Conservation (phyloP, 35 echinoderm and acorn worm genomes). For the Apostichopus japonicus region DNA sequence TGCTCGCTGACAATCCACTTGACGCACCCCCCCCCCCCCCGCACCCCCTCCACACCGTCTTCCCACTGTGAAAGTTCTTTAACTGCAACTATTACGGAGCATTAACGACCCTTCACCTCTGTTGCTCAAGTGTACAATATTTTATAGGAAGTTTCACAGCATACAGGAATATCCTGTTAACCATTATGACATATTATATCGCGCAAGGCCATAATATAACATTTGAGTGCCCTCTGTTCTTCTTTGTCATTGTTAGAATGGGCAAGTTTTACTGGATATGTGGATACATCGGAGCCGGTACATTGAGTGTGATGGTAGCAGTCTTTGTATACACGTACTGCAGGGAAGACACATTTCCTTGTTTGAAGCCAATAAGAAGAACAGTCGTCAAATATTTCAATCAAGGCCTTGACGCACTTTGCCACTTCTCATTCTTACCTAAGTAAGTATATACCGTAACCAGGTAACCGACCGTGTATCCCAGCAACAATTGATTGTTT, state of each 20-base stretch:
- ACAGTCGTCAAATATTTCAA: slow-evolving; percentile 38
- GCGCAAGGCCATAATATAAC: too few species aligned
- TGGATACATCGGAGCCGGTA: slow-evolving; percentile 34
- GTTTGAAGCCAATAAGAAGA: slow-evolving; percentile 68
- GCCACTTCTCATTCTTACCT: slow-evolving; percentile 75
- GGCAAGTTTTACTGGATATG: slow-evolving; percentile 11
- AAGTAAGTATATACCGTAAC: slow-evolving; percentile 65
- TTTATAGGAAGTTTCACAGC: too few species aligned
- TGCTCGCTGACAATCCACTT: too few species aligned
- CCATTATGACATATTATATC: too few species aligned
- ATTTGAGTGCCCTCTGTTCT: not conserved
- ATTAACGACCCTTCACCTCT: too few species aligned
- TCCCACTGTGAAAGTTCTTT: too few species aligned
- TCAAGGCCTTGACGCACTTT: slow-evolving; percentile 61
- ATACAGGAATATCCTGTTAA: too few species aligned
- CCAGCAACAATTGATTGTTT: not conserved
- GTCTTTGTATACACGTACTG: slow-evolving; percentile 82
- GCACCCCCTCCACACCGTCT: too few species aligned
- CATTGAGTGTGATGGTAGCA: slow-evolving; percentile 40
- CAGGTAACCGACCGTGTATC: not conserved
- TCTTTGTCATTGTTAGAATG: not conserved
- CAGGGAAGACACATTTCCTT: slow-evolving; percentile 81
- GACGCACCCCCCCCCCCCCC: too few species aligned
- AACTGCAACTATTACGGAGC: too few species aligned
- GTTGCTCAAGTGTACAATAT: too few species aligned